Conservation (phyloP, 2,797 vertebrate species). For the Ciconia nigra region DNA sequence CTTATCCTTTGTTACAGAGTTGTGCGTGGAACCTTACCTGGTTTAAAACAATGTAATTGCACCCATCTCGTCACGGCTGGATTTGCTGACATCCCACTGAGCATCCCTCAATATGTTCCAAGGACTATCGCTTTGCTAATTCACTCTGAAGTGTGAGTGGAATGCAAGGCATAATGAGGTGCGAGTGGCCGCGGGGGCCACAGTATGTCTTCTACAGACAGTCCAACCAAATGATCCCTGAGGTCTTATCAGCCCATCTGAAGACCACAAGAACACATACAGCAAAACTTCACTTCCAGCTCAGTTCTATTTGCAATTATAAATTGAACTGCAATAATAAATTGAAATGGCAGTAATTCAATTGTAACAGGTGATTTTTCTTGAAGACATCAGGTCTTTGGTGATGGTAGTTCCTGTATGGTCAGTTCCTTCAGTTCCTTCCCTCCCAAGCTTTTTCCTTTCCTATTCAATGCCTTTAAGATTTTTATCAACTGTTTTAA, state of each 20-base stretch:
- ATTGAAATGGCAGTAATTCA: background rate
- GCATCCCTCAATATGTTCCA: background rate
- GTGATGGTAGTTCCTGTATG: background rate
- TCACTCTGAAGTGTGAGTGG: background rate
- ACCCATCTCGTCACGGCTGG: rapidly evolving
- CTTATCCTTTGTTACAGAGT: background rate
- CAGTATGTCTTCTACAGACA: background rate
- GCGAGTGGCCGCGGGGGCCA: rapidly evolving
- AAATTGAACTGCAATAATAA: background rate
- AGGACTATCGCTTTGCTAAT: too few species aligned
- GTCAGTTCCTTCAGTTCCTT: background rate
- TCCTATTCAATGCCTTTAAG: background rate
- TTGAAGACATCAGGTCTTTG: background rate
- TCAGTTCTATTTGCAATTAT: background rate
- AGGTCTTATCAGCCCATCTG: background rate
- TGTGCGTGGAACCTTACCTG: background rate
- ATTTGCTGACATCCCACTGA: background rate
- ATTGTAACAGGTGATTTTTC: background rate
- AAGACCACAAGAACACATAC: background rate
- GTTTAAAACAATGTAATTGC: background rate
- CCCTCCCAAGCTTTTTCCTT: background rate
- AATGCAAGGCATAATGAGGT: background rate
- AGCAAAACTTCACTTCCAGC: background rate
- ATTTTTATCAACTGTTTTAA: background rate
- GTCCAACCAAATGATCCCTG: background rate